A percentile compares a stretch with the other conserved stretches of the same genome.
These are phyloP conservation scores for Drosophila athabasca DNA, from an alignment of 1,140 invertebrate genomes.

Conservation along the genomic window DNA sequence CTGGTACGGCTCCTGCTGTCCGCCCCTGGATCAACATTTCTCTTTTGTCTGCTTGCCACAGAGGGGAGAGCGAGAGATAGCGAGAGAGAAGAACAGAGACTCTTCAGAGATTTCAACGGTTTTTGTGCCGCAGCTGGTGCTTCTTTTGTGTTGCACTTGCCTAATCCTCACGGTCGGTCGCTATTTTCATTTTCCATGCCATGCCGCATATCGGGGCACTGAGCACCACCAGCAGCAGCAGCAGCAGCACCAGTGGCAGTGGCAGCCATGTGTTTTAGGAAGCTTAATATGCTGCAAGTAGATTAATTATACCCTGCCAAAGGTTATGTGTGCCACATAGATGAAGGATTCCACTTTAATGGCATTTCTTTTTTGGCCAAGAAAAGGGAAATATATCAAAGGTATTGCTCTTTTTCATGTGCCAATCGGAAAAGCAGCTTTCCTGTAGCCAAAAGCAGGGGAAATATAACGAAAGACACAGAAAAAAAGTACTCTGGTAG, in stretches of 20 bases:
- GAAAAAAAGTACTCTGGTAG: not conserved
- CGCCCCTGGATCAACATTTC: conserved; percentile 70
- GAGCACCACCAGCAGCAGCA: not conserved
- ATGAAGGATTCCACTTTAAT: too few relatives aligned
- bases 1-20: conserved; percentile 14
- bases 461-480: not conserved
- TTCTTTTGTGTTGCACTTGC: conserved; percentile 41
- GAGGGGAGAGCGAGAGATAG: conserved; percentile 3
- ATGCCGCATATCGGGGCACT: conserved; percentile 63
- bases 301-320: conserved; percentile 58
- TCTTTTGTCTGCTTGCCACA: conserved; percentile 68
- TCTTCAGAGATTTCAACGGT: too few relatives aligned
- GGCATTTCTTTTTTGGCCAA: not conserved
- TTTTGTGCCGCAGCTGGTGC: conserved; percentile 25
- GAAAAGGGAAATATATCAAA: too few relatives aligned
- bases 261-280: conserved; percentile 56
- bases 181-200: conserved; percentile 67
- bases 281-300: conserved; percentile 52
- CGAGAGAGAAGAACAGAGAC: not conserved
- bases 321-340: not conserved
- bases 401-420: too few relatives aligned
- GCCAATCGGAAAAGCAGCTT: too few relatives aligned
- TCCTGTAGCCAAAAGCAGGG: not conserved
- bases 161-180: conserved; percentile 60
- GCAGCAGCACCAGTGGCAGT: not conserved